These are phyloP conservation scores for Eurytemora carolleeae DNA, from an alignment of 1,140 invertebrate species.

Conservation along the genomic window DNA sequence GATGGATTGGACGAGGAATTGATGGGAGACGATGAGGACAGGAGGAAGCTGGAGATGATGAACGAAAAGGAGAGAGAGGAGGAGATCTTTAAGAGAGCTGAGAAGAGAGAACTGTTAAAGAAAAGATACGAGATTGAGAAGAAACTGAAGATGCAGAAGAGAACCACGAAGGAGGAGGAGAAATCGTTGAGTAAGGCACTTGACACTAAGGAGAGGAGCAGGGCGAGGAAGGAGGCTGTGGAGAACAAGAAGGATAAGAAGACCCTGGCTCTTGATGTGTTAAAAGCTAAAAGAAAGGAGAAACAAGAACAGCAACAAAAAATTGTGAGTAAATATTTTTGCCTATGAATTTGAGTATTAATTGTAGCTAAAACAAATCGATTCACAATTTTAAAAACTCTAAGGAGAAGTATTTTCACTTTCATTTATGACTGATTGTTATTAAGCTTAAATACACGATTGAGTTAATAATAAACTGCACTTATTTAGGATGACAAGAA, in stretches of 20 bases:
- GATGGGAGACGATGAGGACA: constrained; percentile 90
- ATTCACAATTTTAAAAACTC: no score
- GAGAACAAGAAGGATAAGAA: constrained; percentile 65
- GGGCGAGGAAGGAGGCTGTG: constrained; percentile 77
- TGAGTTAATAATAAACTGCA: no score
- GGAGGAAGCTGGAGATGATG: constrained; percentile 63
- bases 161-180: constrained; percentile 26
- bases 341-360: no score
- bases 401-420: no score
- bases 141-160: constrained; percentile 59
- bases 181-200: constrained; percentile 25
- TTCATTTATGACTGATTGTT: no score
- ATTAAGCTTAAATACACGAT: no score
- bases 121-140: constrained; percentile 90
- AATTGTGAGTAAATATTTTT: neutral
- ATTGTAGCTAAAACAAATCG: no score
- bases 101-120: constrained; percentile 74
- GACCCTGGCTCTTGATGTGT: constrained; percentile 67
- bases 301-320: constrained; percentile 28
- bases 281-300: constrained; percentile 72
- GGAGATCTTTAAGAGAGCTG: constrained; percentile 86
- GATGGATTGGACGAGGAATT: constrained; percentile 86
- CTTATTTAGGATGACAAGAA: neutral
- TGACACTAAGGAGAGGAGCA: constrained; percentile 54
- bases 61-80: constrained; percentile 93